Percentiles rank a stretch among this genome's conserved stretches.
These are phyloP conservation scores for Chrysopilus asiliformis DNA, from an alignment of 2,888 invertebrate species.

Conservation along the genomic window DNA sequence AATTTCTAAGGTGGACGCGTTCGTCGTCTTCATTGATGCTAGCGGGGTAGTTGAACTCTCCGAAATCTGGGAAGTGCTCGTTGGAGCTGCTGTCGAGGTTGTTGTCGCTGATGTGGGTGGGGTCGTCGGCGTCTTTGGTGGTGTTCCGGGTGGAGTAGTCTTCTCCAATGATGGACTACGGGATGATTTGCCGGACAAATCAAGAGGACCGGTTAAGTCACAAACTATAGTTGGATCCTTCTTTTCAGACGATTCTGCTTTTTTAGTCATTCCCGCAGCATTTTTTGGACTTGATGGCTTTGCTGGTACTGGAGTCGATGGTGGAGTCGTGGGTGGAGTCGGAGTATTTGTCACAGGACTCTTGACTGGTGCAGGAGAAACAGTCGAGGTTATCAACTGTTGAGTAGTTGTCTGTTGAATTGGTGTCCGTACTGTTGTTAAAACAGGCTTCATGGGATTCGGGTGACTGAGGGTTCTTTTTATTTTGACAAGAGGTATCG, in stretches of 20 bases:
- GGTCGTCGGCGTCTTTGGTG: conserved; percentile 10
- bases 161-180: conserved; percentile 20
- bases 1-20: conserved; percentile 22
- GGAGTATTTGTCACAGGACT: not conserved
- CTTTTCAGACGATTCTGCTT: conserved; percentile 12
- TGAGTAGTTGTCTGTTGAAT: conserved; percentile 16
- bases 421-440: conserved; percentile 16
- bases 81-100: conserved; percentile 8
- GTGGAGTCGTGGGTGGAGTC: not conserved
- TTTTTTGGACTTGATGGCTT: conserved; percentile 16
- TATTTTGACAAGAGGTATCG: conserved; percentile 39
- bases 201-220: conserved; percentile 41
- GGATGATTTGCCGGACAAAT: conserved; percentile 38
- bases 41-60: conserved; percentile 5
- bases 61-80: conserved; percentile 5
- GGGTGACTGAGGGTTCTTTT: conserved; percentile 30
- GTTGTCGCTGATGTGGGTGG: conserved; percentile 2
- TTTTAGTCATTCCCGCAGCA: conserved; percentile 16
- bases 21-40: no score
- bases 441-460: conserved; percentile 16
- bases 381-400: conserved; percentile 19
- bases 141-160: conserved; percentile 14
- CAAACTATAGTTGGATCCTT: conserved; percentile 27
- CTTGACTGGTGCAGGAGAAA: not conserved
- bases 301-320: conserved; percentile 24